Evolutionary conservation across 2,113 vertebrate species (phyloP), one percentile per base, ranked within the genome.

Genomic region (Aythya baeri): DNA sequence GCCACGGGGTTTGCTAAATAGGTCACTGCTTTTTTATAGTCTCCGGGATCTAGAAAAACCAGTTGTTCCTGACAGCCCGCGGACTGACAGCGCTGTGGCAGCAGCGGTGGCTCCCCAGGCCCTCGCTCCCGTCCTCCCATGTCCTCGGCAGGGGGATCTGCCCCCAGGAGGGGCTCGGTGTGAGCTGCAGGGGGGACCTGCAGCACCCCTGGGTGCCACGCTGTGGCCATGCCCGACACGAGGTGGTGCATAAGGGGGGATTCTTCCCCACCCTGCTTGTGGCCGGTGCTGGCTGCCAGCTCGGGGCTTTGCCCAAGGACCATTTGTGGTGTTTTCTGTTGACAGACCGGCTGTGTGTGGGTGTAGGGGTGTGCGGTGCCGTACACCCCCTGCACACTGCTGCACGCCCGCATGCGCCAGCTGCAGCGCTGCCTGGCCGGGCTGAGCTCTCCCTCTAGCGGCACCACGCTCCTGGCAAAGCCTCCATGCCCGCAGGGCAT

Each of bases 361-460:
- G 73, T 14, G 54, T 27, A 5, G 13, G 6, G 71, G 20, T 12
- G 59, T 14, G 55, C 25, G 7, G 66, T 3, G 79, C 75, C 9
- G 17, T 36, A 34, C 72, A 29, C n/a, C 66, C 41, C 32, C 14
- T 13, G 36, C 23, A 10, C 41, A 5, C 8, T 21, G 3, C 55
- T 0, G 3, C 1, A 5, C 26, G 4, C 10, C 65, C 62, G 38
- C 84, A 67, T 50, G 88, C 49, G 58, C 93, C 5, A 8, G 31
- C 29, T 34, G 41, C 7, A 8, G 27, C 25, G 8, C 6, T 4
- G 70, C 43, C 94, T 50, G 87, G 82, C 91, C 27, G 5, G 79
- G 80, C 18, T 76, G 74, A 90, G 96, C 93, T 94, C 94, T 96
- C 96, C 96, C 96, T 96, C 96, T 96, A 92, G 96, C 22, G 96